Conservation (phyloP, 1,140 invertebrate species). For the Helicoverpa armigera region DNA sequence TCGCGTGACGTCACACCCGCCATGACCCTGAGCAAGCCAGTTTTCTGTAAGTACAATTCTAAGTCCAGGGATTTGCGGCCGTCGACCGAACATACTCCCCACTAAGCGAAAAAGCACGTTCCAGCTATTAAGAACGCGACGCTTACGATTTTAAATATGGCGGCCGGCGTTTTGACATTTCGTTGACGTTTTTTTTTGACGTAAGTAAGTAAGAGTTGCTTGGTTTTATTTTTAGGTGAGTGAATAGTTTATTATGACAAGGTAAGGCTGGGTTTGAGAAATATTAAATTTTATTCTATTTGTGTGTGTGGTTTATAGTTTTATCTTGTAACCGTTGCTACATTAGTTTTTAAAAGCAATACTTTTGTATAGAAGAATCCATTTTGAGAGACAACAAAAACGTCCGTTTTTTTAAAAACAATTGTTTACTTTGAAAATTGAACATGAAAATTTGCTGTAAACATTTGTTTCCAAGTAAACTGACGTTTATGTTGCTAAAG, state of each 20-base stretch:
- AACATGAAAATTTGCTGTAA: no score
- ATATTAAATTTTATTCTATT: neutral
- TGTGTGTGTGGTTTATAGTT: neutral
- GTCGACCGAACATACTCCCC: conserved; percentile 62
- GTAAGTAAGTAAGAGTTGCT: neutral
- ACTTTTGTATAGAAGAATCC: no score
- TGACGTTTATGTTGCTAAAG: no score
- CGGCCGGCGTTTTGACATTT: conserved; percentile 57
- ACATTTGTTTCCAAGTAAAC: no score
- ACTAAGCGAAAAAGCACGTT: conserved; percentile 72
- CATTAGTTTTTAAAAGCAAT: no score
- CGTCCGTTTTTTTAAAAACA: no score
- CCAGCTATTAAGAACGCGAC: conserved; percentile 68
- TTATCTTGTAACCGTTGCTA: neutral
- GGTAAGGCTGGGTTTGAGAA: neutral
- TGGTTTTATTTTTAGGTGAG: conserved; percentile 33
- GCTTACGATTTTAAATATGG: conserved; percentile 70
- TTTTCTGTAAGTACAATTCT: neutral
- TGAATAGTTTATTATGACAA: conserved; percentile 32
- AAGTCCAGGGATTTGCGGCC: conserved; percentile 62
- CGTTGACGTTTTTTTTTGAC: conserved; percentile 43
- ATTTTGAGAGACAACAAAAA: no score
- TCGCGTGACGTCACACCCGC: neutral
- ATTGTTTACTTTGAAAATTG: no score
- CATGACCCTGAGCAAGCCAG: conserved; percentile 3